Conservation (phyloP, 2,797 vertebrate species). For the Tragopan temminckii region DNA sequence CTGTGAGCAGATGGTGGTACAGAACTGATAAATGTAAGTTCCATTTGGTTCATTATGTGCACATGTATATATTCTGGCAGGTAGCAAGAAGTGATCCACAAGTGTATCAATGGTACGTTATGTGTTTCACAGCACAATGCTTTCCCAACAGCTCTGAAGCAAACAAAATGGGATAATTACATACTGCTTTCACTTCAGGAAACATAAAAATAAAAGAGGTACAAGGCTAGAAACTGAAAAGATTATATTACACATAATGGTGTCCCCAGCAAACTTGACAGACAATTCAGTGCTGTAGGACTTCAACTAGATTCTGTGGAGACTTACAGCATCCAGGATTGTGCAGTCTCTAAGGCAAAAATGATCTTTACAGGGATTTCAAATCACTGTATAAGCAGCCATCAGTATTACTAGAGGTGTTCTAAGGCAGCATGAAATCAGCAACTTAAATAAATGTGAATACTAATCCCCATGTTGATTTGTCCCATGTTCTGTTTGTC, state of each 20-base stretch:
- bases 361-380: neutral
- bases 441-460: neutral
- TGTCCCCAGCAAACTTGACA: neutral
- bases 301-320: neutral
- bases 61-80: neutral
- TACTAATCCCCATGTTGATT: neutral
- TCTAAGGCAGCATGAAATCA: neutral
- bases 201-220: neutral
- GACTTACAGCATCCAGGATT: neutral
- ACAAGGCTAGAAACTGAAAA: neutral
- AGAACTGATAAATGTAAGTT: neutral
- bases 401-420: neutral
- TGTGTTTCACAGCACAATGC: neutral
- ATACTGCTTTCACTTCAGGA: neutral
- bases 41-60: fast-evolving
- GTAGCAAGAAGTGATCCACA: neutral
- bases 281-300: neutral
- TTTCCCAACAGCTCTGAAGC: neutral
- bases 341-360: neutral
- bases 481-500: neutral
- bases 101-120: neutral
- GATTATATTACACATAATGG: neutral
- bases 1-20: neutral
- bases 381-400: neutral
- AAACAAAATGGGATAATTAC: neutral